Evolutionary conservation across 2,797 vertebrate species (phyloP).

Genomic region (Pseudomugil tenellus): DNA sequence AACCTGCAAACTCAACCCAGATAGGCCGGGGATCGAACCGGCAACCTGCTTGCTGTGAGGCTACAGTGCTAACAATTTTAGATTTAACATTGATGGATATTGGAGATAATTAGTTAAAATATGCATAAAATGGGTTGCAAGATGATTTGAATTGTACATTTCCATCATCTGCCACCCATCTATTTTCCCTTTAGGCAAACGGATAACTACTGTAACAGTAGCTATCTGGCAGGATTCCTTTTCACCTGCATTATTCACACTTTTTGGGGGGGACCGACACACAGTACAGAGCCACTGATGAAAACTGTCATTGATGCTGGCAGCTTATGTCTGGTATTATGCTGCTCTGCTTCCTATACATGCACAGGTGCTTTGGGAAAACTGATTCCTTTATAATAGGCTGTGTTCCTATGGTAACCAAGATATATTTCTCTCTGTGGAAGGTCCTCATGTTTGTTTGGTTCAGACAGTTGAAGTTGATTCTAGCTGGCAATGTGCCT

Average conservation of each 20-base stretch:
- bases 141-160: conserved; percentile 7
- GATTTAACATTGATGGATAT: not conserved
- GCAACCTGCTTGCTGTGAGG: too few relatives aligned
- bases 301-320: conserved; percentile 39
- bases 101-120: not conserved
- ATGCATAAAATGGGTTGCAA: not conserved
- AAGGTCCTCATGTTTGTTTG: conserved; percentile 55
- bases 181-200: conserved; percentile 17
- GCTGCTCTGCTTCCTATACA: conserved; percentile 58
- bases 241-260: conserved; percentile 11
- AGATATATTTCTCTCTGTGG: conserved; percentile 61
- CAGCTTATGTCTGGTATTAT: conserved; percentile 39
- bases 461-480: conserved; percentile 45
- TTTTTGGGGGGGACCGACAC: conserved; percentile 13
- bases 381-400: conserved; percentile 66
- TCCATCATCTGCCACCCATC: conserved; percentile 19
- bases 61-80: too few relatives aligned
- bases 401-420: conserved; percentile 80
- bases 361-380: conserved; percentile 67
- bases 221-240: conserved; percentile 11
- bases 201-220: not conserved
- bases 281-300: conserved; percentile 22
- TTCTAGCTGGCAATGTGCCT: conserved; percentile 32
- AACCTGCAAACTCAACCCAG: too few relatives aligned
- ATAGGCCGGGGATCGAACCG: too few relatives aligned